These are phyloP conservation scores for Ormyrus pomaceus DNA, from an alignment of 2,888 invertebrate species.

Conservation along the genomic window DNA sequence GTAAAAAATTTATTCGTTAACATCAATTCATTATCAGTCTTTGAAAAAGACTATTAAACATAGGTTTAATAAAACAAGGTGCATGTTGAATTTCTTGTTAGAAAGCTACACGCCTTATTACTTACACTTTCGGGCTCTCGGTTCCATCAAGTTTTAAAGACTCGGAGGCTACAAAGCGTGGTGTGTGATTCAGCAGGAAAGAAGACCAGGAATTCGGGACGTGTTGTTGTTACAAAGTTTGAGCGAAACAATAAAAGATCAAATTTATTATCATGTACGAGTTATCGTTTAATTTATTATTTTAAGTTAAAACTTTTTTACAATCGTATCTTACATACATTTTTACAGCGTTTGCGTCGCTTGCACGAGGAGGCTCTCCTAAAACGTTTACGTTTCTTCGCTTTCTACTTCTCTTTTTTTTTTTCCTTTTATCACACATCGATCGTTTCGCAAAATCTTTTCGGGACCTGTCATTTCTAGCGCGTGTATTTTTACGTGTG, in stretches of 20 bases:
- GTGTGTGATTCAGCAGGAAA: not conserved
- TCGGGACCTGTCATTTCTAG: no score
- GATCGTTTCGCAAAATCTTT: not conserved
- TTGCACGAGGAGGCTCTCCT: conserved; percentile 30
- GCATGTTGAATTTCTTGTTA: no score
- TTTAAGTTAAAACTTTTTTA: conserved; percentile 76
- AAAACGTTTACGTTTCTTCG: not conserved
- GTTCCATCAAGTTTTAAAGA: no score
- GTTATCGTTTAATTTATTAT: conserved; percentile 76
- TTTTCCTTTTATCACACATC: not conserved
- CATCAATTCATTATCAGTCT: no score
- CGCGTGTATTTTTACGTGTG: not conserved
- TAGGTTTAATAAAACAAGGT: no score
- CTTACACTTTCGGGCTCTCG: no score
- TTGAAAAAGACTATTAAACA: no score
- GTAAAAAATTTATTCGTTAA: no score
- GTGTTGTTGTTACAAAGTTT: no score
- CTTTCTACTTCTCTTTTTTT: not conserved
- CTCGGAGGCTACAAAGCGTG: not conserved
- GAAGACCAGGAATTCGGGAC: not conserved
- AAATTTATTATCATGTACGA: conserved; percentile 62
- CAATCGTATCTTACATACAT: conserved; percentile 75
- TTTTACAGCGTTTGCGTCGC: conserved; percentile 54
- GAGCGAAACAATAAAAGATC: conserved; percentile 19
- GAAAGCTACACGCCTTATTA: no score